Base-by-base conservation (phyloP, 2,797 vertebrate genomes). In the Parauchenoglanis punctatus region DNA sequence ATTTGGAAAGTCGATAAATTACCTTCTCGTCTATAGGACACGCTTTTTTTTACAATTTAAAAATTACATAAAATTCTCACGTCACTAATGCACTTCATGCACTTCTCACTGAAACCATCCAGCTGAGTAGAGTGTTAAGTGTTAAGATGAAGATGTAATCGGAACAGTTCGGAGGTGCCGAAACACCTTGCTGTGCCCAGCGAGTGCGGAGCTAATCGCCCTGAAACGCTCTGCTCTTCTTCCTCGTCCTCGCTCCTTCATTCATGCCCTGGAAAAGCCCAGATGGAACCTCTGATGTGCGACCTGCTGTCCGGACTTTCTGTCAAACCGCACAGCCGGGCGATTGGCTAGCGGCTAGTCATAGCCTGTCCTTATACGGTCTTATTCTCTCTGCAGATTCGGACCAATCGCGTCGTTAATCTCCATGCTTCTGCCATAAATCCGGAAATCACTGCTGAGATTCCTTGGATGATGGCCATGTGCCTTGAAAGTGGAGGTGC, bases 241-340 rank as follows among this genome's bases (percentile, higher is more conserved):
- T 88, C 89, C 87, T 90, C 44, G 25, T 63, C 58, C 75, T 86
- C 87, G 73, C 17, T 81, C 25, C 90, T 91, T 93, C 92, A 90
- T 94, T 94, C 94, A 94, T 91, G 93, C 94, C 94, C 94, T 93
- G 95, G 46, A 93, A 93, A 94, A 94, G 94, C 92, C 94, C 94
- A 94, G 94, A 95, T 93, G 95, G 94, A 93, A 94, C 93, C 92
- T 40, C 94, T 91, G 70, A 89, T 92, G 90, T 92, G 92, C 65
- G 89, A 91, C 93, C 93, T 92, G 46, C 93, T 92, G 49, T 93
- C 63, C 89, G 91, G 91, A 88, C 90, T 92, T 93, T 94, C 94
- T 93, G 93, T 95, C 94, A 95, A 91, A 88, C 88, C 84, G 70
- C 87, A 90, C 91, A 87, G 91, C 92, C 89, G 91, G 87, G 92